Evolutionary conservation across 2,113 vertebrate species (phyloP).

Genomic region (Bubalus kerabau): DNA sequence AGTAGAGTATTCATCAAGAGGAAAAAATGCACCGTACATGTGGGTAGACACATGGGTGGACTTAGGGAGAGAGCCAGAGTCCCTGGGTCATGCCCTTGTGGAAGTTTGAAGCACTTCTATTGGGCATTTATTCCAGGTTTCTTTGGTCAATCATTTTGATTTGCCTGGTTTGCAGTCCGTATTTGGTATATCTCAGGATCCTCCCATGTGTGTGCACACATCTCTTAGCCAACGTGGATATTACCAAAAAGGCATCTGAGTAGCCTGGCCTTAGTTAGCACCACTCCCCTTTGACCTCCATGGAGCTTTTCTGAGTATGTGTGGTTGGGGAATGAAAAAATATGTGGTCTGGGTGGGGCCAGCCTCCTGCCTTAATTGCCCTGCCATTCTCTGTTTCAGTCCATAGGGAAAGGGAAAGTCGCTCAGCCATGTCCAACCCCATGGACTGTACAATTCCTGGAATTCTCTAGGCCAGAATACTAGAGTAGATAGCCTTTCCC

Average conservation of each 20-base stretch:
- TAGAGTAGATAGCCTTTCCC: not conserved
- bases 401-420: not conserved
- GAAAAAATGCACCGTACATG: not conserved
- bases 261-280: not conserved
- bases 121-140: not conserved
- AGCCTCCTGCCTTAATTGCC: not conserved
- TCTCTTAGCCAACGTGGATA: not conserved
- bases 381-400: not conserved
- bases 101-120: not conserved
- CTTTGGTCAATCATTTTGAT: not conserved
- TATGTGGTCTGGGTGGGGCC: not conserved
- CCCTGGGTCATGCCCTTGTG: not conserved
- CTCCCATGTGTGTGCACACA: accelerated
- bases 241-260: not conserved
- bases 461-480: not conserved
- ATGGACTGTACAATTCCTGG: not conserved
- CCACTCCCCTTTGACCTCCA: not conserved
- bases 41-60: not conserved
- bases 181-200: not conserved
- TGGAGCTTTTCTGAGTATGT: not conserved
- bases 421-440: not conserved
- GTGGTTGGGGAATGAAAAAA: not conserved
- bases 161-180: not conserved
- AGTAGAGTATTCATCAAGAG: not conserved
- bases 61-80: not conserved